Percentiles rank a stretch among this genome's conserved stretches.
Evolutionary conservation across 2,113 vertebrate species (phyloP).

Genomic region (Tapirus terrestris): DNA sequence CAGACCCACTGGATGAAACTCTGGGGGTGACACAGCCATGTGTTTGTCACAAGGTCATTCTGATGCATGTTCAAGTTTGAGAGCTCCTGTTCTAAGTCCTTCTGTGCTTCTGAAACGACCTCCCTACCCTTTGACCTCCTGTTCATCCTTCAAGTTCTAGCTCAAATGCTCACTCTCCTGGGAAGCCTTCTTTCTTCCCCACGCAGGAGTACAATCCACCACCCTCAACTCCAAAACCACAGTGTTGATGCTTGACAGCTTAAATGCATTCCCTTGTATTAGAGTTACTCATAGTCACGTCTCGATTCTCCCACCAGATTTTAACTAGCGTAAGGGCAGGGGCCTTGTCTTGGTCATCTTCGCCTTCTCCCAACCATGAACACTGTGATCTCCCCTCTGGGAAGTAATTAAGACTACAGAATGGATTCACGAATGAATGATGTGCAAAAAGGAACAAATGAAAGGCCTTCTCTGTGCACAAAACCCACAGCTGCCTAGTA

Average conservation of each 20-base stretch:
- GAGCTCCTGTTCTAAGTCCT: neutral
- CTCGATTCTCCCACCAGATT: neutral
- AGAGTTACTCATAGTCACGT: neutral
- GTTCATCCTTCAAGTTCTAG: neutral
- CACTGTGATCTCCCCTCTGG: neutral
- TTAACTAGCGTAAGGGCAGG: neutral
- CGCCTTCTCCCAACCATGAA: neutral
- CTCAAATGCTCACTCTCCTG: neutral
- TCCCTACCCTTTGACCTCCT: neutral
- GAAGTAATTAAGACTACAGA: neutral
- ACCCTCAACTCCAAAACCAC: neutral
- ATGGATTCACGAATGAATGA: neutral
- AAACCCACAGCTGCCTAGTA: neutral
- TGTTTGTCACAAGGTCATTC: neutral
- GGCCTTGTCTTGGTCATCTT: neutral
- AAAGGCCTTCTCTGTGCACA: neutral
- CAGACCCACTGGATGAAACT: neutral
- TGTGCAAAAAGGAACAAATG: neutral
- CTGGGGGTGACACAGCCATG: accelerated
- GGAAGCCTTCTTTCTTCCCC: neutral
- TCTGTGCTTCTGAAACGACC: neutral
- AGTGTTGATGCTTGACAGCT: neutral
- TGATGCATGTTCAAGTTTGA: accelerated
- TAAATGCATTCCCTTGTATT: neutral
- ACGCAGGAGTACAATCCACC: neutral